Evolutionary conservation across 1,140 invertebrate species (phyloP), one percentile per base, ranked within the genome.

Genomic region (Gonioctena quinquepunctata): DNA sequence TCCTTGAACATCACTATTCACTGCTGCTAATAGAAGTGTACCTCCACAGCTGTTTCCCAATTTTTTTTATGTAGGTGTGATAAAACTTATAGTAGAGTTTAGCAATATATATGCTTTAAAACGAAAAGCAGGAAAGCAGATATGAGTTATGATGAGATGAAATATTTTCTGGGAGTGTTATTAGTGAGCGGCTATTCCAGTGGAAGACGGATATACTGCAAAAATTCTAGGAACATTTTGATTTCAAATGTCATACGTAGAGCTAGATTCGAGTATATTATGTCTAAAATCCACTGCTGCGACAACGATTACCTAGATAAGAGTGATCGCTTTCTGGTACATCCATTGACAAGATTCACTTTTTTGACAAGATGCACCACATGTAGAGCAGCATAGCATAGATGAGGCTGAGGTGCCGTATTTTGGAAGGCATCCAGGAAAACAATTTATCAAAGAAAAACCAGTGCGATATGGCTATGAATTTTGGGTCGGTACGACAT

Each of bases 391-490:
- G 69, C 77, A 82, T 70, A 81, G 79, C 64, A 61, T 76, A 8
- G 66, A 74, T 63, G 69, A 72, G 54, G 69, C 70, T 6, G 78
- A 76, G 73, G 71, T 75, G 27, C 71, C 73, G n/a, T 79, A 77
- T 49, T 72, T 66, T 70, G 75, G 73, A 13, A 28, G 64, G 25
- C 75, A 76, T 60, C 16, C 21, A 11, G 71, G 71, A 18, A 78
- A 78, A 66, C 73, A 79, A 61, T 80, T 70, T 59, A 80, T 80
- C 28, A 65, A 63, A 4, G 69, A 72, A n/a, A 73, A 78, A 59
- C 75, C 70, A 19, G 73, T 77, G 5, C 25, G 72, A 26, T 77
- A 25, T 21, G 75, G 73, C 1, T 76, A 71, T 42, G 75, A 78
- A 61, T 26, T 70, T 48, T 76, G 76, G 73, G n/a, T n/a, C n/a